Conservation (phyloP, 2,797 vertebrate species). For the Sebastes glaucus region DNA sequence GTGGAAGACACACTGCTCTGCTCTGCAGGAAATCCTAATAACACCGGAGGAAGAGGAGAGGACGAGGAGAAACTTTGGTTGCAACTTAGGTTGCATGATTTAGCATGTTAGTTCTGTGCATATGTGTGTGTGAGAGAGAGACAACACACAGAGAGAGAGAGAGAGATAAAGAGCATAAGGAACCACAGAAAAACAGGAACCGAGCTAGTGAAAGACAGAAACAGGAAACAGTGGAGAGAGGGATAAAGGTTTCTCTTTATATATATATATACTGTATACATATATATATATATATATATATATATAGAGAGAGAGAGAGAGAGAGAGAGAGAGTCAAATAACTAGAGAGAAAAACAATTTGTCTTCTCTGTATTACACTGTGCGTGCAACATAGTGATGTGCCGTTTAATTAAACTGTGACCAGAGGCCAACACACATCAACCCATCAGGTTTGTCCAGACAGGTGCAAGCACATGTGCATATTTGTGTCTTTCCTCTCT, state of each 20-base stretch:
- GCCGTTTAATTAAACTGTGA: conserved; percentile 67
- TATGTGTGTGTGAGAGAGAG: neutral
- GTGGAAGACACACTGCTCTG: conserved; percentile 67
- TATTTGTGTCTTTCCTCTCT: conserved; percentile 43
- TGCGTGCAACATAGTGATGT: conserved; percentile 36
- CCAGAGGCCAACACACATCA: conserved; percentile 62
- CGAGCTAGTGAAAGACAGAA: neutral
- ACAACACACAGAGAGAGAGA: neutral
- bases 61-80: conserved; percentile 13
- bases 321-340: neutral
- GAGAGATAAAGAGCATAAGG: neutral
- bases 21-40: conserved; percentile 66
- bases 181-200: neutral
- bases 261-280: neutral
- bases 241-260: neutral
- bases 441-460: conserved; percentile 23
- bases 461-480: conserved; percentile 55
- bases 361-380: neutral
- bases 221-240: neutral
- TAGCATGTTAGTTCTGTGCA: conserved; percentile 9
- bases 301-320: too few species aligned
- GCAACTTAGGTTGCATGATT: conserved; percentile 35
- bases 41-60: conserved; percentile 9
- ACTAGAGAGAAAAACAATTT: neutral
- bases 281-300: too few species aligned